phyloP scores from a whole-genome alignment of 2,888 invertebrate genomes.

The Steinernema carpocapsae region DNA sequence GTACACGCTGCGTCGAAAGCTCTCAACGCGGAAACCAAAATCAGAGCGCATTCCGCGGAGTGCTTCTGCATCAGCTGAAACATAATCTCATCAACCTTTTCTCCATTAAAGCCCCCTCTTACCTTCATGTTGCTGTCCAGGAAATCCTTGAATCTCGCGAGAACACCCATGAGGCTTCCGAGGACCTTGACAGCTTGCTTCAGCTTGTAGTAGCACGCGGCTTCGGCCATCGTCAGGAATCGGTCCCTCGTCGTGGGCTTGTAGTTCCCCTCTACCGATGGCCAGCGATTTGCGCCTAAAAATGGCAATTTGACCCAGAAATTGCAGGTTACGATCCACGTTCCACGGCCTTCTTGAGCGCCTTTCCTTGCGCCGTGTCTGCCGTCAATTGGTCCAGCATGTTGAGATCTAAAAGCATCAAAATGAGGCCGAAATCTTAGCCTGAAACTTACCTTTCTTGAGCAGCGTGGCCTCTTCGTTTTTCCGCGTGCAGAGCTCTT shows the following conservation, averaged over 20 bases:
- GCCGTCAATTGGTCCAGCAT: conserved; percentile 8
- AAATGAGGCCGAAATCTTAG: no score
- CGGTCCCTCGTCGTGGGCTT: neutral
- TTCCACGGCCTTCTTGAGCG: no score
- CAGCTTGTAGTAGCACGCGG: conserved; percentile 2
- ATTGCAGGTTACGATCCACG: no score
- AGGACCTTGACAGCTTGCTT: conserved; percentile 9
- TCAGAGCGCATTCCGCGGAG: conserved; percentile 10
- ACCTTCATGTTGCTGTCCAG: neutral
- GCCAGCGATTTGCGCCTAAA: neutral
- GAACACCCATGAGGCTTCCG: neutral
- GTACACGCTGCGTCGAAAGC: conserved; percentile 22
- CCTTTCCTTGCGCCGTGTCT: neutral
- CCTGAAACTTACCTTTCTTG: neutral
- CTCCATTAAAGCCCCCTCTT: no score
- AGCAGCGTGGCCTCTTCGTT: neutral
- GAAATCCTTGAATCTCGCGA: neutral
- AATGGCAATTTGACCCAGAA: neutral
- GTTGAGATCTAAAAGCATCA: neutral
- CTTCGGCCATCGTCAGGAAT: conserved; percentile 7
- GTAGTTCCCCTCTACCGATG: neutral
- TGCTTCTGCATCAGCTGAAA: conserved; percentile 7
- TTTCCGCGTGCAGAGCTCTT: conserved; percentile 3
- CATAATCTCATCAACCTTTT: no score
- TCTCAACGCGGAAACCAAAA: neutral